Base-by-base conservation (phyloP, 2,888 invertebrate genomes). In the Lasioglossum pauxillum region DNA sequence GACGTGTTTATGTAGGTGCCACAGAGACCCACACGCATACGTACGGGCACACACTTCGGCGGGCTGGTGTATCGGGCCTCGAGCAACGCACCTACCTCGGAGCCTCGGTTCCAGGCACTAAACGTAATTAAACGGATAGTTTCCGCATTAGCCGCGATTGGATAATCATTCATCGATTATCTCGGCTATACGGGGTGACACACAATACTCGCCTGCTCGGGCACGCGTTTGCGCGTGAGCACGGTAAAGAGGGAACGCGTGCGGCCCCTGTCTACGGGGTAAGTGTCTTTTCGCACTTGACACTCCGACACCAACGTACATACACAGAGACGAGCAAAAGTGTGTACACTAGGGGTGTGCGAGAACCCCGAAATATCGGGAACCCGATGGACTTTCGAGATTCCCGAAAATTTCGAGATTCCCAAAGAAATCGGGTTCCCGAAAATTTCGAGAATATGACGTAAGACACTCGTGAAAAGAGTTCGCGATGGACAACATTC, bases 81-180 rank as follows among this genome's bases (percentile, higher is more conserved):
- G 75, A 80, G 80, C 71, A 75, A 89, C 86, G 80, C 76, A 85
- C 86, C 83, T 83, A 88, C 84, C 90, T 90, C 89, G 88, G 88
- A 91, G 87, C 92, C 92, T 87, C 83, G 69, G 90, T 92, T 93
- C 90, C 89, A 92, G 92, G 92, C 92, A 93, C 92, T 94, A 93
- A 93, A 93, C 93, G 94, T 94, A 95, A 95, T 95, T 95, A 94
- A 94, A 95, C 94, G 95, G 94, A 94, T 94, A 94, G 94, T 94
- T 94, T 94, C 94, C 94, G 94, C 95, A 94, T 95, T 95, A 94
- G 94, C 93, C 94, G 93, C 93, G 95, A 94, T 94, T 94, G 94
- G 94, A 94, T 94, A 94, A 94, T 95, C 94, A 94, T 94, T 94
- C 93, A 94, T 94, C 94, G 94, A 95, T 95, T 95, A 94, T 93